Percentiles rank a stretch among this genome's conserved stretches.
phyloP scores from a whole-genome alignment of 2,113 vertebrate genomes.

The Nicator chloris region DNA sequence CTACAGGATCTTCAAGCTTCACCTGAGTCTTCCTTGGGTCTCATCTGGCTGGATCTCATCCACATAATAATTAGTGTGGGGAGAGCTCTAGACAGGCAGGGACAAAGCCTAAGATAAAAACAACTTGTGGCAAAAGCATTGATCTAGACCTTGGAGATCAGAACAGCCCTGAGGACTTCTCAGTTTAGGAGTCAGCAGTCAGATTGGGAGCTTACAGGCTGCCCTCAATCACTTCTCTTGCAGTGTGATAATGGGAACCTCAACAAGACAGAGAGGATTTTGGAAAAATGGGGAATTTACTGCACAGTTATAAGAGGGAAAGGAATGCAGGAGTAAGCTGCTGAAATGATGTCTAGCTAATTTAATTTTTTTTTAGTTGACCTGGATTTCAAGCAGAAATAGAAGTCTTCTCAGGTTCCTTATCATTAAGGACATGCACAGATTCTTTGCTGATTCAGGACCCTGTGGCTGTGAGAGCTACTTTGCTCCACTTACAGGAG shows the following conservation, averaged over 20 bases:
- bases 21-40: not conserved
- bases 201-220: not conserved
- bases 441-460: not conserved
- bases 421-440: not conserved
- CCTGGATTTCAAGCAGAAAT: not conserved
- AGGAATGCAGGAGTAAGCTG: not conserved
- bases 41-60: not conserved
- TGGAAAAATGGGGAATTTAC: not conserved
- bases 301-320: not conserved
- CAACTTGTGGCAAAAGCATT: not conserved
- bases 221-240: not conserved
- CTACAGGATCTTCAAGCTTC: not conserved
- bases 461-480: not conserved
- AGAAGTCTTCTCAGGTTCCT: not conserved
- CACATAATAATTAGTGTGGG: not conserved
- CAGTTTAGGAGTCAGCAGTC: not conserved
- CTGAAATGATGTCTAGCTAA: not conserved
- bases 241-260: rapidly evolving
- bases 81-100: not conserved
- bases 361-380: not conserved
- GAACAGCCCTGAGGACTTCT: not conserved
- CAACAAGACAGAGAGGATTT: not conserved
- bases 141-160: not conserved
- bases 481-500: not conserved
- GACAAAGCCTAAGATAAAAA: not conserved